Evolutionary conservation across 2,113 vertebrate species (phyloP).

Genomic region (Apaloderma vittatum): DNA sequence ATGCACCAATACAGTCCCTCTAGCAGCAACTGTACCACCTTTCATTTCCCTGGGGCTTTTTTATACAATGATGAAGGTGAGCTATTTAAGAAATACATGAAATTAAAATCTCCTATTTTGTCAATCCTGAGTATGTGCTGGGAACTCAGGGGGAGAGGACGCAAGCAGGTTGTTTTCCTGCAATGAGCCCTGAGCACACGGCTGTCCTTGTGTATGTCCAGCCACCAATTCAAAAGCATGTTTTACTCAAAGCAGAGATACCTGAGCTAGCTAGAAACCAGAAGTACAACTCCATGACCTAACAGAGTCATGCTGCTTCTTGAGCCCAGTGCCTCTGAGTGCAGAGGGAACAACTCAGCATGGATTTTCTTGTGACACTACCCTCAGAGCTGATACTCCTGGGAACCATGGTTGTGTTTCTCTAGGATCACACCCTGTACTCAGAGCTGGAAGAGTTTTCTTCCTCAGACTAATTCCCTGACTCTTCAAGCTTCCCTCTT

Average conservation of each 20-base stretch:
- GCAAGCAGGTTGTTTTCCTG: not conserved
- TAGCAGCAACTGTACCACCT: not conserved
- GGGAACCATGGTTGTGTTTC: not conserved
- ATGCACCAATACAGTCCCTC: not conserved
- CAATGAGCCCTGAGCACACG: rapidly evolving
- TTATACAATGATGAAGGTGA: not conserved
- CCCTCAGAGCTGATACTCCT: not conserved
- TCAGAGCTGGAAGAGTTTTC: not conserved
- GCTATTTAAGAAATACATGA: not conserved
- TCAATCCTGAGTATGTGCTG: not conserved
- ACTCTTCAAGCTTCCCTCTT: not conserved
- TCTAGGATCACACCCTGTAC: not conserved
- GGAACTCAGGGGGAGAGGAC: not conserved
- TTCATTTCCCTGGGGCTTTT: not conserved
- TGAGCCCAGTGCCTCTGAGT: not conserved
- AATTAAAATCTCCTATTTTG: not conserved
- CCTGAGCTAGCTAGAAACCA: not conserved
- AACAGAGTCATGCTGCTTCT: not conserved
- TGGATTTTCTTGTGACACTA: not conserved
- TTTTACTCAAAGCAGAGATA: not conserved
- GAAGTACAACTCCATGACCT: not conserved
- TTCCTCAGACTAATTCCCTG: not conserved
- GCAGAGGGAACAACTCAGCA: not conserved
- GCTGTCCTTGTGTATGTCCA: not conserved
- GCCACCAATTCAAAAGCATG: not conserved